phyloP scores from a whole-genome alignment of 2,113 vertebrate genomes.

The Dasyprocta punctata region DNA sequence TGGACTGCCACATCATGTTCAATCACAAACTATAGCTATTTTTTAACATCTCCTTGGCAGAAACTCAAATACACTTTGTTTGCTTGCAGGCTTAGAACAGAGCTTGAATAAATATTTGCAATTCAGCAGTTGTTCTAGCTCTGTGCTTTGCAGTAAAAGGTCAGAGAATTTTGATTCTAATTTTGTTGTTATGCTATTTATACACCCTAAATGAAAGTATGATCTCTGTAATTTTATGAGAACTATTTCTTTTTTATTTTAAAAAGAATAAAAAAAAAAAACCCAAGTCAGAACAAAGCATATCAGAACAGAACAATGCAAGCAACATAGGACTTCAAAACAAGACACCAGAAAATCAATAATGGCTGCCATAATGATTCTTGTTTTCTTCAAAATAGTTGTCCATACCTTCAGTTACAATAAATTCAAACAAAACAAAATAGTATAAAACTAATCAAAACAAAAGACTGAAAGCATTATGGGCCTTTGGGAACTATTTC shows the following conservation, averaged over 20 bases:
- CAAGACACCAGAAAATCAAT: too few relatives aligned
- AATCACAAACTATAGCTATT: slow-evolving; percentile 54
- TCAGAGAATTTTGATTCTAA: slow-evolving; percentile 71
- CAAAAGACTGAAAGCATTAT: too few relatives aligned
- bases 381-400: too few relatives aligned
- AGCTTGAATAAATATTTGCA: slow-evolving; percentile 79
- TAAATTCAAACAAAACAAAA: too few relatives aligned
- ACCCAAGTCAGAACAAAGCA: too few relatives aligned
- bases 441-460: too few relatives aligned
- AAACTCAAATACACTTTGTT: slow-evolving; percentile 70
- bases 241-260: slow-evolving; percentile 24
- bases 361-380: too few relatives aligned
- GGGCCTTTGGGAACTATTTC: slow-evolving; percentile 15
- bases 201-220: slow-evolving; percentile 45
- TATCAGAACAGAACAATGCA: too few relatives aligned
- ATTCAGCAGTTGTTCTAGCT: slow-evolving; percentile 72
- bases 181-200: slow-evolving; percentile 68
- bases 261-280: too few relatives aligned
- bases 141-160: slow-evolving; percentile 63
- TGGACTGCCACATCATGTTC: slow-evolving; percentile 50
- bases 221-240: slow-evolving; percentile 46
- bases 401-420: too few relatives aligned
- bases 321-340: too few relatives aligned
- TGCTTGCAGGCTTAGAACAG: slow-evolving; percentile 64
- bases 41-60: slow-evolving; percentile 71